phyloP scores from a whole-genome alignment of 2,888 invertebrate species.

The Eustalomyia histrio region DNA sequence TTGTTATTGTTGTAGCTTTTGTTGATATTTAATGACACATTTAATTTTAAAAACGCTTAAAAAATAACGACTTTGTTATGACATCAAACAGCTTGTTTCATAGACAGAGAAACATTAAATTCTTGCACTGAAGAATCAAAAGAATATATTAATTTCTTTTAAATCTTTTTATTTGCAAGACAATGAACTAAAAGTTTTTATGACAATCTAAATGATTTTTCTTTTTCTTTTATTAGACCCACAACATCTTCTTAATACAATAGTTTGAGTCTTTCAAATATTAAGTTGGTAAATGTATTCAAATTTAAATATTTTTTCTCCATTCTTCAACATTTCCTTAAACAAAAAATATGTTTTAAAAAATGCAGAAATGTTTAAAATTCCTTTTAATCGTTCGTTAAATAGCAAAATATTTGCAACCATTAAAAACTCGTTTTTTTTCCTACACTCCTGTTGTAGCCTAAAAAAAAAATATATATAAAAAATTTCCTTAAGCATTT shows the following conservation, averaged over 20 bases:
- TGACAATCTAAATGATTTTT: conserved; percentile 26
- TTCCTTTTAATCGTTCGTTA: conserved; percentile 65
- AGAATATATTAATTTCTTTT: background rate
- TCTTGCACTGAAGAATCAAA: background rate
- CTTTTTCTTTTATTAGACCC: background rate
- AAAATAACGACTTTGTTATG: conserved; percentile 34
- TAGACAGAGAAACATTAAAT: conserved; percentile 54
- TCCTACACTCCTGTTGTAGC: conserved; percentile 10
- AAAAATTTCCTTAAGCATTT: conserved; percentile 31
- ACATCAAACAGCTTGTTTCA: conserved; percentile 56
- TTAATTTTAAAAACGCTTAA: conserved; percentile 1
- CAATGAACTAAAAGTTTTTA: conserved; percentile 27
- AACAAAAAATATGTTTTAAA: background rate
- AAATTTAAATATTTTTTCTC: background rate
- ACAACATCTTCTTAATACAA: background rate
- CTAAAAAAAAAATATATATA: background rate
- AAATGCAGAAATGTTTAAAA: conserved; percentile 50
- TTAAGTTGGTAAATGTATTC: conserved; percentile 3
- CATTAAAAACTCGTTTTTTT: conserved; percentile 63
- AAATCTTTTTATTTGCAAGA: background rate
- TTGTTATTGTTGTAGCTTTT: conserved; percentile 3
- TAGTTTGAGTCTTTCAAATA: background rate
- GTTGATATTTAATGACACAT: conserved; percentile 30
- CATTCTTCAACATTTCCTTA: background rate
- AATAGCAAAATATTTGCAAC: conserved; percentile 64